phyloP scores from a whole-genome alignment of 2,797 vertebrate species.

The Chelidonichthys spinosus region DNA sequence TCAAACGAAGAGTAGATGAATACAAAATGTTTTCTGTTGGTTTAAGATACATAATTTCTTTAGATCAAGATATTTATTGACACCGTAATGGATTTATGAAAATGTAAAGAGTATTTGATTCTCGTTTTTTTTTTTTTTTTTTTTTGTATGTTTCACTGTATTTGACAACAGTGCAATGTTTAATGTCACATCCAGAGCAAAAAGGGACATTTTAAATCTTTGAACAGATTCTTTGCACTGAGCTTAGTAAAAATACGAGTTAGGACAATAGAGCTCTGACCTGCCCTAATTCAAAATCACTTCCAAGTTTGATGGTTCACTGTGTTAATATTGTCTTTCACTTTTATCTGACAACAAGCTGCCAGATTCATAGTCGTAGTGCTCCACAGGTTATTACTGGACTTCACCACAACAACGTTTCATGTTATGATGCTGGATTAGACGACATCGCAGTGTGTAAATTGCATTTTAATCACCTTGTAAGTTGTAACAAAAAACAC shows the following conservation, averaged over 20 bases:
- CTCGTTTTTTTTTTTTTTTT: slow-evolving; percentile 51
- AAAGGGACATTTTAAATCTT: slow-evolving; percentile 42
- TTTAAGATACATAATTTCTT: slow-evolving; percentile 50
- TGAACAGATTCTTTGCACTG: slow-evolving; percentile 51
- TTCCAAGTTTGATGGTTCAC: slow-evolving; percentile 40
- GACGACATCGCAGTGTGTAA: slow-evolving; percentile 43
- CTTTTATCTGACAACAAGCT: slow-evolving; percentile 46
- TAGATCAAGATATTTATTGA: slow-evolving; percentile 49
- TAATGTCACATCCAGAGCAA: slow-evolving; percentile 31
- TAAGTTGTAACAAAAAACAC: slow-evolving; percentile 48
- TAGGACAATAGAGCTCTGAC: slow-evolving; percentile 38
- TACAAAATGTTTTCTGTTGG: slow-evolving; percentile 38
- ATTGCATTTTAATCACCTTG: slow-evolving; percentile 51
- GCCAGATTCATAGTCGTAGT: slow-evolving; percentile 28
- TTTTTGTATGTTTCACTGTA: slow-evolving; percentile 51
- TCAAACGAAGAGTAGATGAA: slow-evolving; percentile 53
- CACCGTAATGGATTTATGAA: slow-evolving; percentile 41
- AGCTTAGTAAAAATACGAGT: slow-evolving; percentile 27
- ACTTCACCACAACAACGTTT: slow-evolving; percentile 32
- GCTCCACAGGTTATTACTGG: slow-evolving; percentile 29
- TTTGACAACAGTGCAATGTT: slow-evolving; percentile 50
- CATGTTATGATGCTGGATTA: slow-evolving; percentile 56
- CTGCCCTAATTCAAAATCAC: slow-evolving; percentile 48
- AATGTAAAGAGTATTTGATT: slow-evolving; percentile 61
- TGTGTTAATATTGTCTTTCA: slow-evolving; percentile 41